Base-by-base conservation (phyloP, 2,797 vertebrate genomes). In the Leptatherina wallacei region DNA sequence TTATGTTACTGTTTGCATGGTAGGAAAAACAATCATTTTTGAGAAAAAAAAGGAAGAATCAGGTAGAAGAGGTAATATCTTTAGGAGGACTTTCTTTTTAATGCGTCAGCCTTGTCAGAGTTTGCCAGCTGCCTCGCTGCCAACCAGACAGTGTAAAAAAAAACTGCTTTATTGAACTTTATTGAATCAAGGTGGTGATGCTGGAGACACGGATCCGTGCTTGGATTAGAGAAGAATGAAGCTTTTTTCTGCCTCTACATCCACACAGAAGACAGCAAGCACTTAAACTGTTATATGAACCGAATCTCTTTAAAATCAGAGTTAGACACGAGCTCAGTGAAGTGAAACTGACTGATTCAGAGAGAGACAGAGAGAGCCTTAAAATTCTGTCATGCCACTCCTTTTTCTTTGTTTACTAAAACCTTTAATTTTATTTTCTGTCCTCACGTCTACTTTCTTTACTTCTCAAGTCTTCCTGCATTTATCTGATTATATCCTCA, bases 171-270 rank as follows among this genome's bases (percentile, higher is more conserved):
- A 72, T 59, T 80, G 79, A 75, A 77, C 77, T 77, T 80, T 73
- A 82, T 85, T 84, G 67, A 77, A 83, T 86, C 82, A 90, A 86
- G 86, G 89, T 89, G 84, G 87, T 83, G 85, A 81, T 0, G 75
- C 54, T 67, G 84, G 79, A 79, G 72, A 75, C 61, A 1, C 62
- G 32, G 78, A 65, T 73, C 62, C 55, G 75, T n/a, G 71, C 65
- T 36, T 5, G 44, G 60, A 77, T 81, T 49, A 75, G 6, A 85
- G 4, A 1, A 36, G 51, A 75, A 73, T 55, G 58, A 58, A 30
- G 52, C 52, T 69, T 33, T 16, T 61, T 51, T 69, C 30, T 49
- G n/a, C 20, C 51, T 68, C 20, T 14, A 5, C 18, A 5, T 29
- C 54, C 29, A 20, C 22, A 42, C 30, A 5, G 30, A 70, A 24